Conservation (phyloP, 2,888 invertebrate genomes). For the Phaonia tiefii region DNA sequence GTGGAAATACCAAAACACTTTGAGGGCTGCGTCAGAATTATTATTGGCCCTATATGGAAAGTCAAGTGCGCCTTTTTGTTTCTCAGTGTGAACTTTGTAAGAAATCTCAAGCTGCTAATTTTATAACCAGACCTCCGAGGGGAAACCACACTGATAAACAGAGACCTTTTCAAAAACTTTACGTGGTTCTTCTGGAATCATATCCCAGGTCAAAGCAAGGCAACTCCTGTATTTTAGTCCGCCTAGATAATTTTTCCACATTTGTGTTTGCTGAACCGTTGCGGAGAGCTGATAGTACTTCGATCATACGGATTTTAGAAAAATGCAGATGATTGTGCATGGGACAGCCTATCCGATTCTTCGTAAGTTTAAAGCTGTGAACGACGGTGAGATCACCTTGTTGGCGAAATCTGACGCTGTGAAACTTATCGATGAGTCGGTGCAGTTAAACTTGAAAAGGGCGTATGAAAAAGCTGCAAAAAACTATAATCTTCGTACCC, state of each 20-base stretch:
- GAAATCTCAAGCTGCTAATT: slow-evolving; percentile 8
- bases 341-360: slow-evolving; percentile 39
- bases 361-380: background rate
- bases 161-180: background rate
- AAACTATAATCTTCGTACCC: slow-evolving; percentile 35
- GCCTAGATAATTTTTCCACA: background rate
- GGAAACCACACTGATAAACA: background rate
- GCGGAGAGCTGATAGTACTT: slow-evolving; percentile 23
- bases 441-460: slow-evolving; percentile 1
- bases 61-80: too few species aligned
- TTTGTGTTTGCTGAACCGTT: slow-evolving; percentile 24
- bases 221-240: background rate
- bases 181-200: background rate
- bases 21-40: background rate
- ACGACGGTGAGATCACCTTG: background rate
- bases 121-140: slow-evolving; percentile 11
- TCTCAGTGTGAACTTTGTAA: slow-evolving; percentile 36
- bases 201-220: background rate
- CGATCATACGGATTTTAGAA: slow-evolving; percentile 36
- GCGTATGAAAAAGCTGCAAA: slow-evolving; percentile 35
- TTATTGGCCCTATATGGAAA: slow-evolving; percentile 33
- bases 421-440: slow-evolving; percentile 12
- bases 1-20: slow-evolving; percentile 24
- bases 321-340: slow-evolving; percentile 59
- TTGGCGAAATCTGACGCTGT: background rate